These are phyloP conservation scores for Ondatra zibethicus DNA, from an alignment of 2,113 vertebrate genomes.

Conservation along the genomic window DNA sequence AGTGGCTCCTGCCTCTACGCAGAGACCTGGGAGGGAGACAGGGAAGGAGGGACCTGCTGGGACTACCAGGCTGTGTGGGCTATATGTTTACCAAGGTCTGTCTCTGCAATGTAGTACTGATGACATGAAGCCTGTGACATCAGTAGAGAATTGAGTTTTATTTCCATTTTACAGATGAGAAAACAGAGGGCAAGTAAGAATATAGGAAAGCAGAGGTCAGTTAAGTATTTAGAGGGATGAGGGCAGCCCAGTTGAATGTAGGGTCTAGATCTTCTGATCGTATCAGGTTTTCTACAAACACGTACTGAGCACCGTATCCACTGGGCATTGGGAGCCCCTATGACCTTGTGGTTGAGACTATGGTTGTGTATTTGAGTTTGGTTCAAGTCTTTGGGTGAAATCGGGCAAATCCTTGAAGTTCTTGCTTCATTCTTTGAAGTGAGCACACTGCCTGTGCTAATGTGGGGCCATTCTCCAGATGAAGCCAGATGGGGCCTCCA, in stretches of 20 bases:
- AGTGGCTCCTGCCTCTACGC: background rate
- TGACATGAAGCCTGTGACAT: background rate
- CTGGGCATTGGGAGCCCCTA: background rate
- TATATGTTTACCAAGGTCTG: background rate
- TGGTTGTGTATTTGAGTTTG: slow-evolving; percentile 36
- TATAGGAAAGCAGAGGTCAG: background rate
- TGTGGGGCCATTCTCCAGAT: background rate
- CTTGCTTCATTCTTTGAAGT: background rate
- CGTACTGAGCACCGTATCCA: background rate
- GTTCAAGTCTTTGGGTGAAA: background rate
- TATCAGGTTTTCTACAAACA: background rate
- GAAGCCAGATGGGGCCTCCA: background rate
- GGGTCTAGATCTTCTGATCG: background rate
- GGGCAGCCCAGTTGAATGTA: background rate
- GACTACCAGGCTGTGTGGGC: background rate
- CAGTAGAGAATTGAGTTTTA: slow-evolving; percentile 2
- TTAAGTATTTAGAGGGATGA: background rate
- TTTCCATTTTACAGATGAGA: slow-evolving; percentile 22
- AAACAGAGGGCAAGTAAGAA: background rate
- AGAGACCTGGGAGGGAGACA: background rate
- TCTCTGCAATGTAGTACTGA: background rate
- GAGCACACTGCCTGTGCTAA: background rate
- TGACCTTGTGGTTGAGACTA: slow-evolving; percentile 9
- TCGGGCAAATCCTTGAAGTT: background rate
- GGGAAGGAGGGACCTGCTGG: background rate